Evolutionary conservation across 1,140 invertebrate species (phyloP).

Genomic region (Sitodiplosis mosellana): DNA sequence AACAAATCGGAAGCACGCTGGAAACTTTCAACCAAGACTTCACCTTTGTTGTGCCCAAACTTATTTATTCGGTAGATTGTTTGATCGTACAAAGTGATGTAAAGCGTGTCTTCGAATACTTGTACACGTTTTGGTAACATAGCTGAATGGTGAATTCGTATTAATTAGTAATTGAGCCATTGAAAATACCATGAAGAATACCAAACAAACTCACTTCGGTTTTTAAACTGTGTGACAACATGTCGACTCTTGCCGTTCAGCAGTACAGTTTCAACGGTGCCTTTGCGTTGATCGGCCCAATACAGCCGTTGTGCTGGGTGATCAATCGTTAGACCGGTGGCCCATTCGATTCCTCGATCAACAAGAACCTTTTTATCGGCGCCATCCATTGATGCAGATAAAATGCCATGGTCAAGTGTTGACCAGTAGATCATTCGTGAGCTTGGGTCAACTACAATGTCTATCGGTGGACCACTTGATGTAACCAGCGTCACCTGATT

Average conservation of each 20-base stretch:
- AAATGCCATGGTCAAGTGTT: slow-evolving; percentile 31
- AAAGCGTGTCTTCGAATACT: slow-evolving; percentile 54
- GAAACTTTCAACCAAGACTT: slow-evolving; percentile 33
- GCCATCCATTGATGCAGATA: slow-evolving; percentile 48
- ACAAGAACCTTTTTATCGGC: slow-evolving; percentile 33
- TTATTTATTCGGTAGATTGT: slow-evolving; percentile 49
- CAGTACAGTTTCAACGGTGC: slow-evolving; percentile 42
- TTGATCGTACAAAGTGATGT: slow-evolving; percentile 42
- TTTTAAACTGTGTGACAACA: slow-evolving; percentile 32
- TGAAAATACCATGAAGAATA: not conserved
- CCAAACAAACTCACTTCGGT: slow-evolving; percentile 8
- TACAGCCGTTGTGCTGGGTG: slow-evolving; percentile 45
- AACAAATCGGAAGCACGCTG: slow-evolving; percentile 39
- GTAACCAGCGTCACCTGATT: slow-evolving; percentile 35
- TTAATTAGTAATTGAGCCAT: not conserved
- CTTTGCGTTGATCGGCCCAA: slow-evolving; percentile 53
- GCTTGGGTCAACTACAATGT: slow-evolving; percentile 47
- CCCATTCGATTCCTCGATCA: slow-evolving; percentile 36
- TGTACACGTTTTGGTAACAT: slow-evolving; percentile 46
- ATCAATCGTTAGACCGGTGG: slow-evolving; percentile 50
- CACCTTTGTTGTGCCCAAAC: slow-evolving; percentile 38
- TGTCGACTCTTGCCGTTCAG: slow-evolving; percentile 45
- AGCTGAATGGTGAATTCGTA: slow-evolving; percentile 12
- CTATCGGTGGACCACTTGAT: slow-evolving; percentile 29
- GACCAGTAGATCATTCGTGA: slow-evolving; percentile 26